Percentiles rank a stretch among this genome's conserved stretches.
Evolutionary conservation across 2,797 vertebrate species (phyloP).

Genomic region (Schizopygopsis pylzovi): DNA sequence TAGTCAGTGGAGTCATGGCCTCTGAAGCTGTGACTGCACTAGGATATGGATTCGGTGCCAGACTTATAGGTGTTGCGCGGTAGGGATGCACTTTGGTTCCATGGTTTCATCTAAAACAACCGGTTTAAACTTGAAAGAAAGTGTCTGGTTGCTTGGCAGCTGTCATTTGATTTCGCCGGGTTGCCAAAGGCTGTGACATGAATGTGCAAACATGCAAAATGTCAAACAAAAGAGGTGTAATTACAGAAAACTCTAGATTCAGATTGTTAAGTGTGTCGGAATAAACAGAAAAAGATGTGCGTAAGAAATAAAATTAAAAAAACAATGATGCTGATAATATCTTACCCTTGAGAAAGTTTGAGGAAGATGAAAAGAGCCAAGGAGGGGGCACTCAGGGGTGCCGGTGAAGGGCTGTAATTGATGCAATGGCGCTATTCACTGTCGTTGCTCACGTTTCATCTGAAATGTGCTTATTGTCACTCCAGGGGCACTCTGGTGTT

Average conservation of each 20-base stretch:
- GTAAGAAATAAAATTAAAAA: neutral
- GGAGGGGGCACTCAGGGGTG: slow-evolving; percentile 50
- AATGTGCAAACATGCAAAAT: slow-evolving; percentile 2
- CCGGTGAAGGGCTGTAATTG: slow-evolving; percentile 60
- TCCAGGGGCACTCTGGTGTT: slow-evolving; percentile 48
- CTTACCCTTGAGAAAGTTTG: slow-evolving; percentile 18
- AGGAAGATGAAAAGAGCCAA: slow-evolving; percentile 38
- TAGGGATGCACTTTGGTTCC: slow-evolving; percentile 3
- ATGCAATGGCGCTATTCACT: slow-evolving; percentile 61
- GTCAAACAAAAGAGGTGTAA: neutral
- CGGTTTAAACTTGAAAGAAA: slow-evolving; percentile 8
- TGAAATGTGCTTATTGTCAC: slow-evolving; percentile 65
- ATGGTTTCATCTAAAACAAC: neutral
- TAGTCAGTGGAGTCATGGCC: slow-evolving; percentile 28
- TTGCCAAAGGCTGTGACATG: slow-evolving; percentile 8
- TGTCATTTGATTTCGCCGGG: neutral
- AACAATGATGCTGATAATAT: slow-evolving; percentile 31
- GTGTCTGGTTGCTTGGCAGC: slow-evolving; percentile 20
- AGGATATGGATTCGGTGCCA: neutral
- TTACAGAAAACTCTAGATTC: neutral
- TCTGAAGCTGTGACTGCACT: slow-evolving; percentile 17
- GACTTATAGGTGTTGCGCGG: neutral
- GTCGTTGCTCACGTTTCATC: slow-evolving; percentile 50
- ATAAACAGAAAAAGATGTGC: neutral
- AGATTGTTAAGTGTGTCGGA: neutral